Base-by-base conservation (phyloP, 2,888 invertebrate genomes). In the Lamellibrachia satsuma region DNA sequence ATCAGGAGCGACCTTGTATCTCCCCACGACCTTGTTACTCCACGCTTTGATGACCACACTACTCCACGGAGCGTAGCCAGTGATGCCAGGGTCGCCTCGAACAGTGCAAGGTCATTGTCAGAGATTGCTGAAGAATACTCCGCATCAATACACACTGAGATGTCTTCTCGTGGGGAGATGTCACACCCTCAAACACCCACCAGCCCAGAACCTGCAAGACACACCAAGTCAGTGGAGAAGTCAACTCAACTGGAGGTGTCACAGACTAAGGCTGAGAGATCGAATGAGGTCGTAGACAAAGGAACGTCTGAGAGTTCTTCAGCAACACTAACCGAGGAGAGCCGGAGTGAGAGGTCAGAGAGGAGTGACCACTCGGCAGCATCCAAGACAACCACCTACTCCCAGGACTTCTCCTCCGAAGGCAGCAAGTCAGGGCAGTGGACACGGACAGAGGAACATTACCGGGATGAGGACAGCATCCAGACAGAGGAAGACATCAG, bases 401-500 rank as follows among this genome's bases (percentile, higher is more conserved):
- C 91, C 3, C 52, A 91, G 52, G 91, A 75, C 75, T 75, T 75
- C 75, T 15, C 55, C 6, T 52, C 91, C 8, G 92, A 93, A 57
- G 52, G 15, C 15, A 7, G n/a, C 22, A 55, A 90, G 52, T 22
- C 91, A 11, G 52, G 52, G 2, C 52, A 55, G 52, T 52, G 9
- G 52, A 22, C 91, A 52, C 3, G 52, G 52, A 91, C 27, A 4
- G 90, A 92, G 27, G 90, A 52, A 22, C 39, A 27, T 9, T 39
- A 15, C 2, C 75, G 90, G 39, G 91, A 75, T 91, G 92, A 15
- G 3, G 92, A 91, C 0, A 92, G 92, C 27, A 92, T 92, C 90
- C 75, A 92, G 11, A 93, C 93, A 9, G 94, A 94, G 8, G 94
- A 94, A 7, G 94, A 94, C 52, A 94, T 95, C 90, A 94, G 94